Evolutionary conservation across 2,797 vertebrate species (phyloP).

Genomic region (Discoglossus pictus): DNA sequence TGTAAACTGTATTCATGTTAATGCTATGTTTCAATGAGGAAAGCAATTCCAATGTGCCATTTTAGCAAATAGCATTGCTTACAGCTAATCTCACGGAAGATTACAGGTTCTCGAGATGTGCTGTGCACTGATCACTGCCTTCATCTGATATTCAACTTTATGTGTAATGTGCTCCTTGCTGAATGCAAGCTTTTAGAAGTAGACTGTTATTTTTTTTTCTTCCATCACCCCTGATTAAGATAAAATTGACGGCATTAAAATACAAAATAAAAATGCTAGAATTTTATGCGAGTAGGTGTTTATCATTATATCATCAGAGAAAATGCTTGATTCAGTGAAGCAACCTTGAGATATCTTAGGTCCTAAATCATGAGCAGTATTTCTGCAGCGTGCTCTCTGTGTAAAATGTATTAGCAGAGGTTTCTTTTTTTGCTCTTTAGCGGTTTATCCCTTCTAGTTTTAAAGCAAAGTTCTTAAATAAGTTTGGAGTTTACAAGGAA

Average conservation of each 20-base stretch:
- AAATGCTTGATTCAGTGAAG: too few species aligned
- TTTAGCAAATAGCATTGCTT: conserved; percentile 48
- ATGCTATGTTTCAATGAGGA: conserved; percentile 33
- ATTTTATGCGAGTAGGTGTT: neutral
- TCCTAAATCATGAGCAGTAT: too few species aligned
- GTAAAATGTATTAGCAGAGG: neutral
- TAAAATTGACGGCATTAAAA: conserved; percentile 10
- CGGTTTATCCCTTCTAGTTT: too few species aligned
- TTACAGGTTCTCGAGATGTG: conserved; percentile 42
- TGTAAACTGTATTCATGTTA: conserved; percentile 43
- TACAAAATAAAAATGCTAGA: too few species aligned
- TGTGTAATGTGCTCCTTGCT: conserved; percentile 35
- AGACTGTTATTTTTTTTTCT: conserved; percentile 13
- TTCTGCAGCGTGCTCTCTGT: too few species aligned
- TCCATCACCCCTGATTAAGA: conserved; percentile 18
- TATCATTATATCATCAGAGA: neutral
- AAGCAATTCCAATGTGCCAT: conserved; percentile 39
- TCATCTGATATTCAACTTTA: conserved; percentile 32
- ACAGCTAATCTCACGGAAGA: conserved; percentile 48
- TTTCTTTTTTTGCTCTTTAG: too few species aligned
- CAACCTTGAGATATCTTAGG: too few species aligned
- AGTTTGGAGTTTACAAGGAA: too few species aligned
- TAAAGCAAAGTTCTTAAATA: too few species aligned
- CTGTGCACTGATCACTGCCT: conserved; percentile 32
- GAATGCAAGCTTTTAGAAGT: conserved; percentile 14